Evolutionary conservation across 2,113 vertebrate genomes (phyloP), one percentile per base, ranked within the genome.

Genomic region (Apodemus sylvaticus): DNA sequence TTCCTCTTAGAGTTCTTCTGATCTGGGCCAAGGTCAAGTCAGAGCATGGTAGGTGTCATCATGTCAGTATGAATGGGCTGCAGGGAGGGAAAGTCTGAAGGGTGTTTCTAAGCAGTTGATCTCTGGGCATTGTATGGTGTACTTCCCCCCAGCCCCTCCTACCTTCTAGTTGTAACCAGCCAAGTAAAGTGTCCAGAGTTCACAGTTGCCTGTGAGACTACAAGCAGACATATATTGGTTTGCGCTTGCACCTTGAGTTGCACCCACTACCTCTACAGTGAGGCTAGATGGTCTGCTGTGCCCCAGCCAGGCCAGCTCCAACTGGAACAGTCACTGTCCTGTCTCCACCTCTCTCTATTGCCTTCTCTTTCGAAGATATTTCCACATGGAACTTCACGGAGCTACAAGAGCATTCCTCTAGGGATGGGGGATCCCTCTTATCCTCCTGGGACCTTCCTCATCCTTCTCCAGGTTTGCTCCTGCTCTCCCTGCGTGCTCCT

Each of bases 1-100:
- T 39, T 96, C 51, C 78, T 36, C 79, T 64, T 62, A 90, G 68
- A 91, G 42, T 12, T 76, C 34, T 62, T 31, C n/a, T 85, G 45
- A 5, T 16, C 58, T 5, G 4, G 17, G 36, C 26, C 42, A 73
- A 91, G 71, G 24, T 29, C 42, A 55, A 87, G 60, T 55, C 13
- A 34, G 60, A 45, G 36, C 45, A 53, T 2, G 13, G 39, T 13
- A 39, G 45, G 48, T 82, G 24, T 26, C 29, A 19, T n/a, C 55
- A 14, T n/a, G 58, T 70, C n/a, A 86, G 10, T 71, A n/a, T 0
- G 14, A 83, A 20, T 39, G 12, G 19, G 2, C 5, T 36, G 45
- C 58, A 7, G 48, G 68, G 62, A 55, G 7, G 19, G n/a, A 60
- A 39, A 22, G 5, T 94, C 68, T 77, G 51, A 51, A 53, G 64